Evolutionary conservation across 2,888 invertebrate species (phyloP).

Genomic region (Muschampia plurimacula): DNA sequence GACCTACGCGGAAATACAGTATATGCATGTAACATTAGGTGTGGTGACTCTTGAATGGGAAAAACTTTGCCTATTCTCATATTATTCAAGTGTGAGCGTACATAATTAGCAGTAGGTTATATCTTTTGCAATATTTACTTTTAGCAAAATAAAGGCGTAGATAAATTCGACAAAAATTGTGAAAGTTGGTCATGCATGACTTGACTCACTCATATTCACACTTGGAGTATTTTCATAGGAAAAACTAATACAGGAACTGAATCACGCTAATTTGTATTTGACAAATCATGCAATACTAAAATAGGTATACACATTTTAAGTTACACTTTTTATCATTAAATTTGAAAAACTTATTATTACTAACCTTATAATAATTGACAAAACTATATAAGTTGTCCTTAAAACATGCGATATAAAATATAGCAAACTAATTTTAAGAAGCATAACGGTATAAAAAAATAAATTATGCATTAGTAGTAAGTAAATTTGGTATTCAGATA

Average conservation of each 20-base stretch:
- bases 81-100: constrained; percentile 4
- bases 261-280: constrained; percentile 2
- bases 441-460: constrained; percentile 1
- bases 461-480: constrained; percentile 1
- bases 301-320: neutral
- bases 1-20: constrained; percentile 72
- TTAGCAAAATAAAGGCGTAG: neutral
- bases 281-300: neutral
- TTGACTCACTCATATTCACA: neutral
- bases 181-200: neutral
- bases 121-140: constrained; percentile 6
- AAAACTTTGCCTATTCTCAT: constrained; percentile 35
- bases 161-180: neutral
- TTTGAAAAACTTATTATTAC: too few relatives aligned
- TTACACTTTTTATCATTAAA: too few relatives aligned
- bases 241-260: constrained; percentile 9
- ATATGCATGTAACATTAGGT: constrained; percentile 59
- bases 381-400: too few relatives aligned
- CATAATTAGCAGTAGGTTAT: constrained; percentile 8
- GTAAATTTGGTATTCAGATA: neutral
- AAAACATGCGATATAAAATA: too few relatives aligned
- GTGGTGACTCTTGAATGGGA: constrained; percentile 52
- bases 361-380: too few relatives aligned
- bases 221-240: neutral
- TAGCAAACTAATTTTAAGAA: neutral